A percentile compares a stretch with the other conserved stretches of the same genome.
Conservation (phyloP, 2,888 invertebrate genomes). For the Ecliptopera silaceata region DNA sequence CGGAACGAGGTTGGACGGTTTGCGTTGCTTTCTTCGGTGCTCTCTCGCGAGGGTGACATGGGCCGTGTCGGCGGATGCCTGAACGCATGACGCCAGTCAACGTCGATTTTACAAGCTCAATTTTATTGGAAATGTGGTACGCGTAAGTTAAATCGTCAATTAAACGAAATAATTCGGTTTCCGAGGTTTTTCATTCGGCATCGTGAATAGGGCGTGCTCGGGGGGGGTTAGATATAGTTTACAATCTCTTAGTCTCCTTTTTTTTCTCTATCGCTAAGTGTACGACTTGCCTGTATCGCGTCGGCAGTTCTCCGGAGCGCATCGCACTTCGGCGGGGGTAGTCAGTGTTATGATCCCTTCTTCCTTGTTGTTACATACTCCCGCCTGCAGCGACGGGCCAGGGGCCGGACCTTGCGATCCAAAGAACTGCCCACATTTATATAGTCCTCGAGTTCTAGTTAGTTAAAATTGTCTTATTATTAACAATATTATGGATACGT, state of each 20-base stretch:
- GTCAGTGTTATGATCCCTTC: conserved; percentile 8
- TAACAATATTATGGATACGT: conserved; percentile 65
- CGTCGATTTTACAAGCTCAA: conserved; percentile 80
- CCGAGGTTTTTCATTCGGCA: conserved; percentile 34
- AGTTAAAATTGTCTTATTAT: conserved; percentile 68
- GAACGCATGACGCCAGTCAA: conserved; percentile 54
- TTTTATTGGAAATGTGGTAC: conserved; percentile 69
- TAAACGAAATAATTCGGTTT: conserved; percentile 56
- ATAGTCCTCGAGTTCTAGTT: conserved; percentile 69
- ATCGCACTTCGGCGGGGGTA: background rate
- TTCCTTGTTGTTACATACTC: conserved; percentile 16
- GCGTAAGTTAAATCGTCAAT: conserved; percentile 78
- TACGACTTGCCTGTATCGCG: conserved; percentile 43
- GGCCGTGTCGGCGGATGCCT: conserved; percentile 52
- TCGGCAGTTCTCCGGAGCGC: conserved; percentile 18
- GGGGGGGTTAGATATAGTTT: conserved; percentile 47
- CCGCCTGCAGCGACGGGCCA: conserved; percentile 13
- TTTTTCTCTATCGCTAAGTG: conserved; percentile 44
- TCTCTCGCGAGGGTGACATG: conserved; percentile 43
- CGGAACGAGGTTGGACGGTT: background rate
- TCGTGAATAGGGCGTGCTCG: conserved; percentile 47
- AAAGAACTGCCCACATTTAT: conserved; percentile 31
- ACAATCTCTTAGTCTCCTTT: conserved; percentile 45
- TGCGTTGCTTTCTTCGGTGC: conserved; percentile 17
- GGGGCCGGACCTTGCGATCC: conserved; percentile 18